A percentile compares a stretch with the other conserved stretches of the same genome.
Evolutionary conservation across 2,797 vertebrate genomes (phyloP).

Genomic region (Anabas testudineus): DNA sequence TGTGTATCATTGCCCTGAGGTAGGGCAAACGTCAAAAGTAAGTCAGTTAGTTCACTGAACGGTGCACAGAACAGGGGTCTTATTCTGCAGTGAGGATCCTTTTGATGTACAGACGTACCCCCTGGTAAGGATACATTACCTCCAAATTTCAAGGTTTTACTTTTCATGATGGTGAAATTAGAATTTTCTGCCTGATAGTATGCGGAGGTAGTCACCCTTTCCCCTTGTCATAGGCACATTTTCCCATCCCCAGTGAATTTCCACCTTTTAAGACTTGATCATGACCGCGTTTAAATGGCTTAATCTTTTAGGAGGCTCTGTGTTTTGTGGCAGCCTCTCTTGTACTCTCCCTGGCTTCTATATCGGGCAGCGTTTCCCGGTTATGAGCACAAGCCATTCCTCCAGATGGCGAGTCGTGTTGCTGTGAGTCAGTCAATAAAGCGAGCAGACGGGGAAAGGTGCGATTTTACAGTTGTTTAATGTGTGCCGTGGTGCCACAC

Average conservation of each 20-base stretch:
- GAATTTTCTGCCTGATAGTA: conserved; percentile 34
- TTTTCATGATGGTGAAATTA: conserved; percentile 48
- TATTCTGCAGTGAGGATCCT: conserved; percentile 20
- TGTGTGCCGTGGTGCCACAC: conserved; percentile 29
- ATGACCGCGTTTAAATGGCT: conserved; percentile 13
- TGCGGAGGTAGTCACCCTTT: conserved; percentile 9
- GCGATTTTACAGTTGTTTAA: conserved; percentile 54
- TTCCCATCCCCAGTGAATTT: background rate
- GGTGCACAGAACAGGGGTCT: conserved; percentile 17
- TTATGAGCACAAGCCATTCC: conserved; percentile 27
- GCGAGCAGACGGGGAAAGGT: conserved; percentile 32
- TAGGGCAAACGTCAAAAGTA: conserved; percentile 49
- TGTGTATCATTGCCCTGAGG: conserved; percentile 44
- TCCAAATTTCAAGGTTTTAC: conserved; percentile 40
- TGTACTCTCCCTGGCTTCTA: conserved; percentile 11
- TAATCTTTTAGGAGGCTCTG: conserved; percentile 1
- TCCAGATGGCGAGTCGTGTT: conserved; percentile 44
- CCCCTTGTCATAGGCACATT: conserved; percentile 14
- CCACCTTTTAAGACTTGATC: conserved; percentile 6
- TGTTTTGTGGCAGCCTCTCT: conserved; percentile 18
- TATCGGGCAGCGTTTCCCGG: conserved; percentile 31
- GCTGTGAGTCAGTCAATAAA: conserved; percentile 46
- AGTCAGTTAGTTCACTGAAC: conserved; percentile 22
- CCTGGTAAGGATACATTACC: conserved; percentile 25
- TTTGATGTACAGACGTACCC: conserved; percentile 42